Percentiles rank a stretch among this genome's conserved stretches.
Evolutionary conservation across 2,113 vertebrate species (phyloP).

Genomic region (Phyllostomus discolor): DNA sequence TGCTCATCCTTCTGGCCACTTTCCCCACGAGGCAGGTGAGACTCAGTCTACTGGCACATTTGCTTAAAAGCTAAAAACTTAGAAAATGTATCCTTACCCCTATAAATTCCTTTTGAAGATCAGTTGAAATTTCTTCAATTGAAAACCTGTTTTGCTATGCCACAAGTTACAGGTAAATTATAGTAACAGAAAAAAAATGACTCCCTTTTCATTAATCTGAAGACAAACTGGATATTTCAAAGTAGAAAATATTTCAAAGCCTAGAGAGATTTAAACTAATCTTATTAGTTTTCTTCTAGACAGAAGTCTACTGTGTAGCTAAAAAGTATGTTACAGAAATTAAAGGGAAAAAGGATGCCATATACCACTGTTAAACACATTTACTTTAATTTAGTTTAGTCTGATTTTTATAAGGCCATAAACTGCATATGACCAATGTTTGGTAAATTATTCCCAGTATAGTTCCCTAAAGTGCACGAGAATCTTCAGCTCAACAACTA

Average conservation of each 20-base stretch:
- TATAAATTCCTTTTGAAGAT: conserved; percentile 25
- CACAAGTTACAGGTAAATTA: neutral
- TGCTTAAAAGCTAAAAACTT: neutral
- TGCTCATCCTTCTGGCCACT: neutral
- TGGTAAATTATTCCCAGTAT: conserved; percentile 5
- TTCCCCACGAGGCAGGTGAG: neutral
- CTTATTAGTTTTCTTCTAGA: neutral
- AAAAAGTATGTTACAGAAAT: neutral
- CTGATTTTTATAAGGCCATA: conserved; percentile 49
- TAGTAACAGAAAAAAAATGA: neutral
- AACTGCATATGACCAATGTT: conserved; percentile 14
- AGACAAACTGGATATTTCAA: conserved; percentile 35
- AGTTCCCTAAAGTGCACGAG: neutral
- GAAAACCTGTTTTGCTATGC: neutral
- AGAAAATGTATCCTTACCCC: neutral
- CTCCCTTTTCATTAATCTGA: conserved; percentile 38
- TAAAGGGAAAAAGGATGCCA: neutral
- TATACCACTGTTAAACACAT: neutral
- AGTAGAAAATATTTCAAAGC: conserved; percentile 20
- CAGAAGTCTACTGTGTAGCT: neutral
- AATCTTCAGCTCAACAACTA: neutral
- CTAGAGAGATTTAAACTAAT: conserved; percentile 41
- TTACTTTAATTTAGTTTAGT: conserved; percentile 14
- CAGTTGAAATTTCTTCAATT: neutral
- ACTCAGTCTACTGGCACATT: neutral